Evolutionary conservation across 2,113 vertebrate genomes (phyloP), one percentile per base, ranked within the genome.

Genomic region (Helogale parvula): DNA sequence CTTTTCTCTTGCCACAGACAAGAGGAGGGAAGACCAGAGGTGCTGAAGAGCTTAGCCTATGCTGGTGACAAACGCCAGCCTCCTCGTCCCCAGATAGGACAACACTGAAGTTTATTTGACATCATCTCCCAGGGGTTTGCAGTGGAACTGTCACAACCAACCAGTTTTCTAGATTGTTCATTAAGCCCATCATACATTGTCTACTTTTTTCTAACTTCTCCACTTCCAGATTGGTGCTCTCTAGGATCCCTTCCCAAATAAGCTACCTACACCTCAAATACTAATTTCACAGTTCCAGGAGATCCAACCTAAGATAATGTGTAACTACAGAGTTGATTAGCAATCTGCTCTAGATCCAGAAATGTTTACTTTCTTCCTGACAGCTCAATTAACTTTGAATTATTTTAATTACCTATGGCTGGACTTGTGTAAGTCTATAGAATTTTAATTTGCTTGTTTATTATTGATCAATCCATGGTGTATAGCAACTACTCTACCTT

Each of bases 361-460:
- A 90, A 84, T 57, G 23, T 52, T 93, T 93, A 14, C 15, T 54
- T 93, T 87, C 71, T 89, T 74, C 15, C 31, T 81, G 57, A 52
- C 12, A 96, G 72, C 45, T 97, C 45, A 60, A 35, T 88, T 93
- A 35, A 14, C 35, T 94, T 94, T 80, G 38, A 52, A 31, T 93
- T 5, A 83, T 94, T 85, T 96, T 90, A 88, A 90, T 90, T 71
- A 85, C 19, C 50, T 88, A 47, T 19, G 1, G 15, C 33, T 68
- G 10, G 41, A 83, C 23, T 96, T 72, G 27, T 8, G 3, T 71
- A 83, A 72, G 25, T 88, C 31, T 79, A 21, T 29, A 93, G 69
- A 96, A 93, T 88, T 79, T 95, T 19, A 66, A 50, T 95, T 94
- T 86, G 47, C 45, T 80, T 63, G 19, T 85, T 12, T 91, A 63